These are phyloP conservation scores for Drosophila kanekoi DNA, from an alignment of 2,888 invertebrate species.

Conservation along the genomic window DNA sequence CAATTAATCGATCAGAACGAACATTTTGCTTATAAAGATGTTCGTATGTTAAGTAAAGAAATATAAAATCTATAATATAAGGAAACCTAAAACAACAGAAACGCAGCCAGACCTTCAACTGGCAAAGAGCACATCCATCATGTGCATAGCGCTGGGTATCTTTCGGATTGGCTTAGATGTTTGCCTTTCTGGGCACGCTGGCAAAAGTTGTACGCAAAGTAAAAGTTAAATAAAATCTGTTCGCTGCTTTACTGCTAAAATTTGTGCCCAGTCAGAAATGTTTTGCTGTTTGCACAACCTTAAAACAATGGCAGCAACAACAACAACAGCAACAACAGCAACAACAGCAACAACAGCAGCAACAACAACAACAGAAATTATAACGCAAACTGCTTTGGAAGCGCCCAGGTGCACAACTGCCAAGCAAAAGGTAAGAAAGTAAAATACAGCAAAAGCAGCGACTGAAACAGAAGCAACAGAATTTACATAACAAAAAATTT, in stretches of 20 bases:
- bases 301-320: constrained; percentile 46
- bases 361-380: constrained; percentile 30
- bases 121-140: constrained; percentile 42
- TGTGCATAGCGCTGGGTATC: constrained; percentile 26
- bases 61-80: not conserved
- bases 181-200: constrained; percentile 30
- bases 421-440: constrained; percentile 29
- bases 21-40: too few species aligned
- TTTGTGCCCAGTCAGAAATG: constrained; percentile 51
- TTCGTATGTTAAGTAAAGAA: too few species aligned
- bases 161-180: constrained; percentile 6
- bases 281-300: constrained; percentile 59
- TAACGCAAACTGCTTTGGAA: constrained; percentile 52
- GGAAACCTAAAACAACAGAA: constrained; percentile 31
- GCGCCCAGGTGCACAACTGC: constrained; percentile 71
- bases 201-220: constrained; percentile 42
- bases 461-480: constrained; percentile 45
- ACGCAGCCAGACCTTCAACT: constrained; percentile 10
- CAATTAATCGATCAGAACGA: too few species aligned
- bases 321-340: constrained; percentile 16
- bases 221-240: constrained; percentile 63
- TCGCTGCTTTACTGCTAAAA: constrained; percentile 28
- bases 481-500: constrained; percentile 76
- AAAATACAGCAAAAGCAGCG: constrained; percentile 47
- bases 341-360: constrained; percentile 16